Base-by-base conservation (phyloP, 2,113 vertebrate species). In the Vanacampus margaritifer region DNA sequence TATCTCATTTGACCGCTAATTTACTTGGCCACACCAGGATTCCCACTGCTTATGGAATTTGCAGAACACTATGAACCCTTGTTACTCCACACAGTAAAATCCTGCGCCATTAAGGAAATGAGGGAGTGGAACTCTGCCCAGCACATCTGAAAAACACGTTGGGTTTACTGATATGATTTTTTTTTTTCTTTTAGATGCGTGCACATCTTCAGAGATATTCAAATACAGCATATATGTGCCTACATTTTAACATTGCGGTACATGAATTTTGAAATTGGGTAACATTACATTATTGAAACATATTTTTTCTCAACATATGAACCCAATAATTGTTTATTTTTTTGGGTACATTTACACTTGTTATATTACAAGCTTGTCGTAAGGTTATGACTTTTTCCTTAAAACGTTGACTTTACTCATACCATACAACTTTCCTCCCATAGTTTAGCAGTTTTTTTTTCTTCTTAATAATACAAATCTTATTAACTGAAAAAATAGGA, bases 1-100 rank as follows among this genome's bases (percentile, higher is more conserved):
- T 74, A 74, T 82, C 83, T 78, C 46, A 73, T 78, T 79, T 73
- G 65, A 46, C 66, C 0, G 3, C 78, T 74, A 71, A 79, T 84
- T 86, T 74, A 80, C 76, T 76, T 23, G 39, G 64, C 45, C 36
- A 48, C 63, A 69, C 62, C 56, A 56, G 67, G 36, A 45, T 73
- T 73, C 72, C 70, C 74, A 70, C 74, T 82, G 81, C 12, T 70
- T 64, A 64, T 69, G 70, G 63, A 80, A 73, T 73, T 74, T 72
- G 28, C 32, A 41, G 59, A 71, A 45, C 68, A 71, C 62, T 39
- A 6, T 21, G 60, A 58, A 54, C 64, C 54, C n/a, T 63, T 69
- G 19, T 43, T 24, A 24, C 23, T 62, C 53, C 58, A 45, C 21
- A 64, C 50, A 61, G 13, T 45, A 21, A 68, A 60, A n/a, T 16